Percentiles rank a stretch among this genome's conserved stretches.
phyloP scores from a whole-genome alignment of 2,888 invertebrate genomes.

The Lottia scabra region DNA sequence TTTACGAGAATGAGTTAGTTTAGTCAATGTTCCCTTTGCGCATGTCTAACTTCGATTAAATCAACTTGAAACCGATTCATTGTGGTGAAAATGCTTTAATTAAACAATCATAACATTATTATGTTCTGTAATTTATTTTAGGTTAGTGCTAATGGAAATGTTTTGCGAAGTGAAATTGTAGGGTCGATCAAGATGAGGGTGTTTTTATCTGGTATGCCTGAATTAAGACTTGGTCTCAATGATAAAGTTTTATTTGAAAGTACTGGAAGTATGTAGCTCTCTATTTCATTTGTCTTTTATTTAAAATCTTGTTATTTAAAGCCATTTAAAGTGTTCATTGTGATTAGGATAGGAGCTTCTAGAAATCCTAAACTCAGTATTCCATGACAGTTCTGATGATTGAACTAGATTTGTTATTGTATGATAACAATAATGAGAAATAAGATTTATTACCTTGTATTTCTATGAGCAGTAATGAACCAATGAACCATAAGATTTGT shows the following conservation, averaged over 20 bases:
- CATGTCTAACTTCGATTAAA: too few species aligned
- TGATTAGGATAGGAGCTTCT: too few species aligned
- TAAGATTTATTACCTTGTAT: background rate
- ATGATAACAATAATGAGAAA: background rate
- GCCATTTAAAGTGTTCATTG: too few species aligned
- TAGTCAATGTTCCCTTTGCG: too few species aligned
- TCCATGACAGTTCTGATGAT: too few species aligned
- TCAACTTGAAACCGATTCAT: too few species aligned
- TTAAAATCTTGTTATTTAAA: too few species aligned
- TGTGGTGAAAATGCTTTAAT: too few species aligned
- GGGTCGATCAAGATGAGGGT: conserved; percentile 99
- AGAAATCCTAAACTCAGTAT: too few species aligned
- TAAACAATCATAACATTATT: background rate
- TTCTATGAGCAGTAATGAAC: background rate
- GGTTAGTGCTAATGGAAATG: conserved; percentile 92
- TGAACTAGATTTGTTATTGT: background rate
- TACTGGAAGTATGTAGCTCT: conserved; percentile 78
- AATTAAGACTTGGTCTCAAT: conserved; percentile 93
- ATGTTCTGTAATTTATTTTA: conserved; percentile 33
- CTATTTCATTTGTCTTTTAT: background rate
- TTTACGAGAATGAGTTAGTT: too few species aligned
- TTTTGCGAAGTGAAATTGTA: conserved; percentile 96
- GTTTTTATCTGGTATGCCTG: conserved; percentile 98
- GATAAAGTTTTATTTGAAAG: conserved; percentile 98
- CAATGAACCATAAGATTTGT: background rate